phyloP scores from a whole-genome alignment of 2,888 invertebrate species.

The Agrilus cyanescens region DNA sequence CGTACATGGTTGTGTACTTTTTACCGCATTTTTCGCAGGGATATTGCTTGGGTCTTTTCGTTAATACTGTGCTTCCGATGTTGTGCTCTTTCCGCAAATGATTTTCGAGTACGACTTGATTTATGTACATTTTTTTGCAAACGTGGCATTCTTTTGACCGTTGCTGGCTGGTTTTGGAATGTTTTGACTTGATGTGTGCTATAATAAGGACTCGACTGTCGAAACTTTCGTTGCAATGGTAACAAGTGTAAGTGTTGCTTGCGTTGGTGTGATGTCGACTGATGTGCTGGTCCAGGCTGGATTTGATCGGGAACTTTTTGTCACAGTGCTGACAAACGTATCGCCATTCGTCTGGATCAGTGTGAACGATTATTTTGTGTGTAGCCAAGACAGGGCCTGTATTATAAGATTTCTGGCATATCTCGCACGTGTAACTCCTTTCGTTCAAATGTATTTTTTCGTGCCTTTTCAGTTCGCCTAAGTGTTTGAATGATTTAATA shows the following conservation, averaged over 20 bases:
- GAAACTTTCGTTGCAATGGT: constrained; percentile 2
- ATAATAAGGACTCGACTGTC: not conserved
- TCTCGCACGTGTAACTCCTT: constrained; percentile 26
- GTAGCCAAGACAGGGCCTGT: constrained; percentile 30
- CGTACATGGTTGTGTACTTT: constrained; percentile 16
- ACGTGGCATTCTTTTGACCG: not conserved
- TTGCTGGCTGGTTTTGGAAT: not conserved
- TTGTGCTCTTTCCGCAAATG: constrained; percentile 6
- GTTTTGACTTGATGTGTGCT: not conserved
- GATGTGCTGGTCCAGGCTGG: constrained; percentile 27
- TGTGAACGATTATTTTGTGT: constrained; percentile 29
- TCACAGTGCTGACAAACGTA: constrained; percentile 26
- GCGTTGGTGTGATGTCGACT: constrained; percentile 21
- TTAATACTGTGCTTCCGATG: constrained; percentile 4
- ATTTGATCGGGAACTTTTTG: constrained; percentile 27
- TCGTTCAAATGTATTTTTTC: constrained; percentile 31
- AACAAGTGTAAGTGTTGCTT: constrained; percentile 2
- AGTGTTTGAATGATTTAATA: constrained; percentile 35
- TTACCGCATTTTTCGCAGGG: constrained; percentile 16
- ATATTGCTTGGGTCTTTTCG: constrained; percentile 4
- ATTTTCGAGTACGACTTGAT: not conserved
- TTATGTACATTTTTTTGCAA: not conserved
- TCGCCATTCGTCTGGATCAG: constrained; percentile 27
- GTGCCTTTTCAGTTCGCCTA: constrained; percentile 29
- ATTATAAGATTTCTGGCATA: constrained; percentile 30